Evolutionary conservation across 2,113 vertebrate genomes (phyloP), one percentile per base, ranked within the genome.

Genomic region (Solea senegalensis): DNA sequence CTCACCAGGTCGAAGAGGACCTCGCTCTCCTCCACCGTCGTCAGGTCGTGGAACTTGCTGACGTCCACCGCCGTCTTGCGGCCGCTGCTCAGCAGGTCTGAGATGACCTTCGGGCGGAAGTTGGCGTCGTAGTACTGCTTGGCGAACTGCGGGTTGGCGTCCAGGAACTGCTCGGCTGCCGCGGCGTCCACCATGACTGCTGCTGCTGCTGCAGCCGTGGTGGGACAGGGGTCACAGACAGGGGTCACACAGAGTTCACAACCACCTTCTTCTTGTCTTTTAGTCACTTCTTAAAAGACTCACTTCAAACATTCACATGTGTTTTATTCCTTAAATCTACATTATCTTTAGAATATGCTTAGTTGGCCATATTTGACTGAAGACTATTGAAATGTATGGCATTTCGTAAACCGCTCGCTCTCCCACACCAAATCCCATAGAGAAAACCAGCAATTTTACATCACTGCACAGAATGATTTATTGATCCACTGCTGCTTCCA

Each of bases 1-100:
- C 95, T 82, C 53, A 97, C 77, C 76, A 97, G 90, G 72, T 97
- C 96, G 1, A 96, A 95, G 41, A 97, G 88, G 71, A 97, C 67
- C 74, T 96, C 96, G 1, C 96, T 96, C 91, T 97, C 95, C 53
- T 96, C 95, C 76, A 95, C 88, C 1, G 78, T 88, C 13, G 65
- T 90, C 80, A 95, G 76, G 0, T 91, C 51, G 15, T 93, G 95
- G 77, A 83, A 94, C 10, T 10, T 58, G 82, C 86, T 89, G 45
- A 88, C 67, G 72, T 96, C 94, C 69, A 95, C 71, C 0, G 59
- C 78, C 0, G 78, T 56, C 78, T 91, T 89, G 26, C 90, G 88
- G 71, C 88, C 83, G 56, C 75, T 58, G 51, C 90, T 92, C 65
- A 96, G 90, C 59, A 96, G 87, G 14, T 94, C 91, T 0, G 94